A percentile compares a stretch with the other conserved stretches of the same genome.
Evolutionary conservation across 2,888 invertebrate genomes (phyloP).

Genomic region (Drosophila sordidapex): DNA sequence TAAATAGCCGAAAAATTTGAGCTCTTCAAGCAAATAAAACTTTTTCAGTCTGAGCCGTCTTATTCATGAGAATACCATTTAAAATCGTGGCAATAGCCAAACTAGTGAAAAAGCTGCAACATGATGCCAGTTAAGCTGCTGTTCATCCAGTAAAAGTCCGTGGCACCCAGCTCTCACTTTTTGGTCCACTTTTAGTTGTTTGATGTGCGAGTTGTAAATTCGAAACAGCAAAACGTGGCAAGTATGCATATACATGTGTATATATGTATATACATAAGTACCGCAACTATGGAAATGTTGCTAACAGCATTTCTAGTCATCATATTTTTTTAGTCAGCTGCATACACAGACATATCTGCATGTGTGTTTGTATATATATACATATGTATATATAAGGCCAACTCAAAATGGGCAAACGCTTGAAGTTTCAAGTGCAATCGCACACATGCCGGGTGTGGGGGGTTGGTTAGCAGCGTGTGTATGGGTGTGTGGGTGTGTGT

Average conservation of each 20-base stretch:
- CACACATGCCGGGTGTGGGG: constrained; percentile 3
- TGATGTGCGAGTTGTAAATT: constrained; percentile 66
- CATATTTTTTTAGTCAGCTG: constrained; percentile 45
- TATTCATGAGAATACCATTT: constrained; percentile 49
- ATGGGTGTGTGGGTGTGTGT: constrained; percentile 19
- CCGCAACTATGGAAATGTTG: constrained; percentile 59
- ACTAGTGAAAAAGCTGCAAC: constrained; percentile 42
- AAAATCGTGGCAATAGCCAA: constrained; percentile 65
- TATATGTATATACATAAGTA: background rate
- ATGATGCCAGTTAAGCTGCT: constrained; percentile 56
- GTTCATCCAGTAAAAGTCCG: constrained; percentile 27
- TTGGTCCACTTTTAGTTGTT: constrained; percentile 61
- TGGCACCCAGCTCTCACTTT: constrained; percentile 35
- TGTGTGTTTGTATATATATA: constrained; percentile 2
- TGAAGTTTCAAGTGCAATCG: constrained; percentile 73
- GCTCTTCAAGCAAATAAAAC: background rate
- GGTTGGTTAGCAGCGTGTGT: background rate
- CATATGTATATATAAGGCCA: constrained; percentile 1
- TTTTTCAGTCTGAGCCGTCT: background rate
- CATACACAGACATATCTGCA: constrained; percentile 30
- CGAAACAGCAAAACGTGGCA: constrained; percentile 48
- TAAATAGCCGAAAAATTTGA: background rate
- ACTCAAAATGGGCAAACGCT: constrained; percentile 58
- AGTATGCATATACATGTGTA: background rate
- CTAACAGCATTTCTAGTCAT: constrained; percentile 41